phyloP scores from a whole-genome alignment of 1,140 invertebrate genomes.

The Dryas iulia region DNA sequence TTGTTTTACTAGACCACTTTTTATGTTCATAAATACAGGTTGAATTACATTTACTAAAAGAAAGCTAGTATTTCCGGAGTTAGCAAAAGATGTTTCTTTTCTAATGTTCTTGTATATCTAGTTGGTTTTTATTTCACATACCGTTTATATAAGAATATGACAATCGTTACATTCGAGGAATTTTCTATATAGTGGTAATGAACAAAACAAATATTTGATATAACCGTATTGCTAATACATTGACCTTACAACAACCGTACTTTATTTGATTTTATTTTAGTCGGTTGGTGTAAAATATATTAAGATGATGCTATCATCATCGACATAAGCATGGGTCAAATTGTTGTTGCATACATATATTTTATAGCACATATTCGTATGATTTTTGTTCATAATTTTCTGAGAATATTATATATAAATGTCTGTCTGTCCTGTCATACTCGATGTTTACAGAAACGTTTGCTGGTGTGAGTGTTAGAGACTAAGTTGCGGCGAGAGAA shows the following conservation, averaged over 20 bases:
- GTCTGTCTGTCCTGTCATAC: background rate
- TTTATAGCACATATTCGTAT: slow-evolving; percentile 7
- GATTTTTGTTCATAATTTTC: no score
- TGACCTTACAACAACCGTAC: slow-evolving; percentile 44
- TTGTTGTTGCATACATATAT: background rate
- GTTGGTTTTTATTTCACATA: background rate
- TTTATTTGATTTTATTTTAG: background rate
- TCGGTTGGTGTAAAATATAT: background rate
- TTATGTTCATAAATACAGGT: background rate
- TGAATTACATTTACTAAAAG: background rate
- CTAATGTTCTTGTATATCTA: slow-evolving; percentile 29
- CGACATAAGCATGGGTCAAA: background rate
- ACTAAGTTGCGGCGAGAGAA: slow-evolving; percentile 60
- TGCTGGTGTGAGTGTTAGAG: slow-evolving; percentile 56
- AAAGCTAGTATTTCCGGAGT: background rate
- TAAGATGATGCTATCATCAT: background rate
- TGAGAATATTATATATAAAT: background rate
- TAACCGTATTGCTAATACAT: slow-evolving; percentile 54
- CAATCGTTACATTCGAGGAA: background rate
- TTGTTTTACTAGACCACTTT: background rate
- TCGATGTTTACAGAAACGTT: slow-evolving; percentile 26
- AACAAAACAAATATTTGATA: slow-evolving; percentile 41
- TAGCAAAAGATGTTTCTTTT: background rate
- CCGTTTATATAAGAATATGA: background rate
- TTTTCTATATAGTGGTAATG: background rate